Conservation (phyloP, 2,888 invertebrate species). For the Dendrolimus houi region DNA sequence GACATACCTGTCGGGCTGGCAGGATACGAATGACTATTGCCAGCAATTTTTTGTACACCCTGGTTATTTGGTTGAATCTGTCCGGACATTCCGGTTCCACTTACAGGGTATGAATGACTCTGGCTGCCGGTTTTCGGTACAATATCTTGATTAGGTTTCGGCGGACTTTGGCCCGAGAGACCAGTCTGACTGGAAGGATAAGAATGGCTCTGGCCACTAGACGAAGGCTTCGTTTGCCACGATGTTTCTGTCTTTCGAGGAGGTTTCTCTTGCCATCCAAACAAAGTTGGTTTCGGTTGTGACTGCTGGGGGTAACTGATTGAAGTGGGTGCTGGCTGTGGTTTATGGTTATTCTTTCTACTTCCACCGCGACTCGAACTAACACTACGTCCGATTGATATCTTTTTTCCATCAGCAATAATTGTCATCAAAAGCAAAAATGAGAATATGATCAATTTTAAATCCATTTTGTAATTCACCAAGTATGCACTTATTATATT, state of each 20-base stretch:
- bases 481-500: constrained; percentile 1
- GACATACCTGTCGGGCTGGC: constrained; percentile 54
- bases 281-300: constrained; percentile 46
- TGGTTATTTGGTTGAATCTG: constrained; percentile 1
- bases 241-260: constrained; percentile 39
- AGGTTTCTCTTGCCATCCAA: constrained; percentile 61
- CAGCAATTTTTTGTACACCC: not conserved
- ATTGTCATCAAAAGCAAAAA: constrained; percentile 29
- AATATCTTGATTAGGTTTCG: not conserved
- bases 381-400: constrained; percentile 53
- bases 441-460: constrained; percentile 24
- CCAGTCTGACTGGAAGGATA: constrained; percentile 57
- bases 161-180: constrained; percentile 39
- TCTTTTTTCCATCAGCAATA: constrained; percentile 44
- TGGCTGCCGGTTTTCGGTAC: not conserved
- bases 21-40: constrained; percentile 10
- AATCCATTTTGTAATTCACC: constrained; percentile 32
- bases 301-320: constrained; percentile 53
- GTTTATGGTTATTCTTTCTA: constrained; percentile 41
- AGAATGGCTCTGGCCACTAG: constrained; percentile 39
- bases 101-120: not conserved
- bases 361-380: constrained; percentile 47
- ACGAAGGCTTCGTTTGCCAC: constrained; percentile 36
- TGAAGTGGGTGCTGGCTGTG: constrained; percentile 58
- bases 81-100: not conserved